These are phyloP conservation scores for Natator depressus DNA, from an alignment of 2,113 vertebrate species.

Conservation along the genomic window DNA sequence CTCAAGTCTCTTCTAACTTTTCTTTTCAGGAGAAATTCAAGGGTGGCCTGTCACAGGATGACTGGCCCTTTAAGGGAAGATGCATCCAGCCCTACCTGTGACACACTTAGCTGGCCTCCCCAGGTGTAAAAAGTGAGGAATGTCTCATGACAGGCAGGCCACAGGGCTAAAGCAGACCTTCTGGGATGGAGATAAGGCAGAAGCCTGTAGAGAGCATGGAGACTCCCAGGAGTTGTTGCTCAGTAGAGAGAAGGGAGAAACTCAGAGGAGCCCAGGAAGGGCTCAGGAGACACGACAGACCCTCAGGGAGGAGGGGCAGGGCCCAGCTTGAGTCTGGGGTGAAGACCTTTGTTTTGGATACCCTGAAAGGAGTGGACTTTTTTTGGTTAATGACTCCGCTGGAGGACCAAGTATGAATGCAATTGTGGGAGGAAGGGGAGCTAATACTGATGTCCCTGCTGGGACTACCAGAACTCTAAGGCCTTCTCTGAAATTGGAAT, in stretches of 20 bases:
- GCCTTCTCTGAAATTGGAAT: background rate
- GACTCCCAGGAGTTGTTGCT: background rate
- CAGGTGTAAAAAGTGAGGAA: background rate
- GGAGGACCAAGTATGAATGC: background rate
- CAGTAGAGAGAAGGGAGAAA: background rate
- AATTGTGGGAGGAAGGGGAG: background rate
- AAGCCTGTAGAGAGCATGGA: background rate
- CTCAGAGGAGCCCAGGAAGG: background rate
- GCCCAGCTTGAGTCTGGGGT: background rate
- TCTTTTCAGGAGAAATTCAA: constrained; percentile 37
- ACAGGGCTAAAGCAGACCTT: background rate
- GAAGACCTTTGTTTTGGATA: background rate
- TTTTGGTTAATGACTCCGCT: background rate
- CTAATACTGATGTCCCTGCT: background rate
- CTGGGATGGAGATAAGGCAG: background rate
- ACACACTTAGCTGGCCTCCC: background rate
- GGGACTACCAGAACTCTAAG: background rate
- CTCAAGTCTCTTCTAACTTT: constrained; percentile 3
- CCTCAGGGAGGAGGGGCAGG: background rate
- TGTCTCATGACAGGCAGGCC: background rate
- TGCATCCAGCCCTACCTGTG: constrained; percentile 37
- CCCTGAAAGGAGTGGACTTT: background rate
- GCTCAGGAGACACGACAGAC: background rate
- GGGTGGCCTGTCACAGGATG: background rate
- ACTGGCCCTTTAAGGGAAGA: constrained; percentile 11